Evolutionary conservation across 2,797 vertebrate genomes (phyloP).

Genomic region (Odontamblyopus rebecca): DNA sequence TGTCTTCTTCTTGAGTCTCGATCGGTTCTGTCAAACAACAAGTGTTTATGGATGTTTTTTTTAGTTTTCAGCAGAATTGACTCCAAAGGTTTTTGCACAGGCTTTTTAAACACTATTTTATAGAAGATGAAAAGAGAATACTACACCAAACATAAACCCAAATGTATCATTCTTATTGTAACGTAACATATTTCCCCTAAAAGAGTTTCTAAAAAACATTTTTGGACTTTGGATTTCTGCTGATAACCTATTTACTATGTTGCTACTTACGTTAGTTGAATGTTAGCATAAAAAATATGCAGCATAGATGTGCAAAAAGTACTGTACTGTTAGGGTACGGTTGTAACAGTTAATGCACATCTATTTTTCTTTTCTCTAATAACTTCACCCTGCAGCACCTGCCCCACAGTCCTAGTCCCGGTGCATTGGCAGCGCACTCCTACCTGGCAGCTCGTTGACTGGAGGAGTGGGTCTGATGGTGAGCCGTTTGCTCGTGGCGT

Average conservation of each 20-base stretch:
- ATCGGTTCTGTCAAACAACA: constrained; percentile 69
- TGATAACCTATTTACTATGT: not conserved
- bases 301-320: not conserved
- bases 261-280: not conserved
- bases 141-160: not conserved
- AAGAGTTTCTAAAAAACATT: not conserved
- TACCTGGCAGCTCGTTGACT: constrained; percentile 74
- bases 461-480: constrained; percentile 51
- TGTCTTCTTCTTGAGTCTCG: constrained; percentile 80
- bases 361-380: not conserved
- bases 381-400: not conserved
- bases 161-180: not conserved
- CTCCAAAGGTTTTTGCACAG: not conserved
- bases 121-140: not conserved
- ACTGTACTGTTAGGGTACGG: not conserved
- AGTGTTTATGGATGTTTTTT: not conserved
- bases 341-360: too few relatives aligned
- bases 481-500: constrained; percentile 60
- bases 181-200: too few relatives aligned
- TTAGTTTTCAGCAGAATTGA: not conserved
- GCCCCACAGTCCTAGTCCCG: not conserved
- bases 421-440: not conserved
- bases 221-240: not conserved
- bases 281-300: not conserved
- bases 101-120: not conserved